A percentile compares a stretch with the other conserved stretches of the same genome.
Evolutionary conservation across 2,797 vertebrate species (phyloP).

Genomic region (Melopsittacus undulatus): DNA sequence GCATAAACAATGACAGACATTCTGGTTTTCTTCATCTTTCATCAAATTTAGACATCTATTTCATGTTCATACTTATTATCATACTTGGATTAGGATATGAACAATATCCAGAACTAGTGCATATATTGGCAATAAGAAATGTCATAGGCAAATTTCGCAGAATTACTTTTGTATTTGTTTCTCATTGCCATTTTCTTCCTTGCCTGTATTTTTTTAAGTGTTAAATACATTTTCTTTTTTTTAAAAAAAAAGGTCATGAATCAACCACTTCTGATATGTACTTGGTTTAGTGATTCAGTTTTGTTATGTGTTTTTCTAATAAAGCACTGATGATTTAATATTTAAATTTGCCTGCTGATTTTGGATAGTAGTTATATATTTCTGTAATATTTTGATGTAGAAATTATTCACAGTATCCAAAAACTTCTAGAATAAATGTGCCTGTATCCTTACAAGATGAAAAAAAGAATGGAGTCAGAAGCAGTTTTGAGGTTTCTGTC

Average conservation of each 20-base stretch:
- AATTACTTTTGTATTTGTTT: not conserved
- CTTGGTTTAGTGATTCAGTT: not conserved
- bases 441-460: not conserved
- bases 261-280: not conserved
- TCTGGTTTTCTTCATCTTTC: not conserved
- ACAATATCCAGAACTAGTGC: not conserved
- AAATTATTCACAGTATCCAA: not conserved
- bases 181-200: not conserved
- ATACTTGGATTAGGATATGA: not conserved
- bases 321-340: not conserved
- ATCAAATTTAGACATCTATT: not conserved
- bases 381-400: not conserved
- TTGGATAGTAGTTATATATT: not conserved
- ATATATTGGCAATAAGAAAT: not conserved
- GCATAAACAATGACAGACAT: not conserved
- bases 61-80: not conserved
- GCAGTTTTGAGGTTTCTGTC: not conserved
- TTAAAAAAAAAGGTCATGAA: not conserved
- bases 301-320: not conserved
- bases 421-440: not conserved
- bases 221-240: not conserved
- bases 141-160: not conserved
- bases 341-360: not conserved
- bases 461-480: not conserved
- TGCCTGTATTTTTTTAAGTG: not conserved